Conservation (phyloP, 1,140 invertebrate genomes). For the Drosophila bipectinata region DNA sequence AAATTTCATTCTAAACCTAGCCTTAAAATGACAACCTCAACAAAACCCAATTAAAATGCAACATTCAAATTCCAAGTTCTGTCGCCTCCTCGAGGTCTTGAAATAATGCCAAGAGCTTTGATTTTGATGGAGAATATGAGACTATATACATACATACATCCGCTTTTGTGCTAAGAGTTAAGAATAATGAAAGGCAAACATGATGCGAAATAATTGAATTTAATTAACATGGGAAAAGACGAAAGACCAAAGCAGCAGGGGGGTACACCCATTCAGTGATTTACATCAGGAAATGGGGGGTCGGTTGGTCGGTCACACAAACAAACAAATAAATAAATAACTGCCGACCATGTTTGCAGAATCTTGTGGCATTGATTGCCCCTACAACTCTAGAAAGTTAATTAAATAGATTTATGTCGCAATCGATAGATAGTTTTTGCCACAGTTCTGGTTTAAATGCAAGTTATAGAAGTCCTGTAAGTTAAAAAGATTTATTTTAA, state of each 20-base stretch:
- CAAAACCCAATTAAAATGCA: no score
- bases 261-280: conserved; percentile 20
- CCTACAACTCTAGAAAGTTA: conserved; percentile 1
- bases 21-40: no score
- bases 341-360: conserved; percentile 17
- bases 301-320: background rate
- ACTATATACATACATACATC: background rate
- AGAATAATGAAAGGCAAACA: conserved; percentile 32
- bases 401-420: conserved; percentile 12
- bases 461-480: background rate
- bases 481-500: no score
- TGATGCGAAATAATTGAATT: conserved; percentile 66
- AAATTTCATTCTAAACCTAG: no score
- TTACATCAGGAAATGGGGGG: conserved; percentile 27
- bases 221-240: conserved; percentile 65
- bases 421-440: background rate
- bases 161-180: background rate
- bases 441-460: background rate
- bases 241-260: conserved; percentile 12
- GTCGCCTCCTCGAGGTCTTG: no score
- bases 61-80: no score
- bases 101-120: no score
- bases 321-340: conserved; percentile 16
- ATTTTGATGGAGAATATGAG: no score
- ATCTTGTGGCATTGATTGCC: conserved; percentile 15